Evolutionary conservation across 2,797 vertebrate genomes (phyloP), one percentile per base, ranked within the genome.

Genomic region (Chaetophractus vellerosus): DNA sequence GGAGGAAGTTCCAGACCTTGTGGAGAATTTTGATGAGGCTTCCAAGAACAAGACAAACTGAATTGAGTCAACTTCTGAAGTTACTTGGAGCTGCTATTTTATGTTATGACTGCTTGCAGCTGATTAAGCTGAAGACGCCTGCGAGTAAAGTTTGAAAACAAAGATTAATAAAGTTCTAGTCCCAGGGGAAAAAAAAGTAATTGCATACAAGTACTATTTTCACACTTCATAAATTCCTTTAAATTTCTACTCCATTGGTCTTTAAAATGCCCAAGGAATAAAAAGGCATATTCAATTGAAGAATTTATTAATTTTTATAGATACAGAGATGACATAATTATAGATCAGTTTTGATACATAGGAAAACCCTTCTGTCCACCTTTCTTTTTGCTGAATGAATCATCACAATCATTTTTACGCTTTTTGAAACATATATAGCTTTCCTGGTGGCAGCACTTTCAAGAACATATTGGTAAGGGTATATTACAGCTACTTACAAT

Each of bases 401-500:
- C 98, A 98, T 99, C 99, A 99, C 99, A 99, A 99, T 99, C 98
- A 98, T 99, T 99, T 99, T 98, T 99, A 99, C 99, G 99, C 98
- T 98, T 99, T 99, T 99, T 98, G 98, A 99, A 99, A 99, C 99
- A 99, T 99, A 99, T 99, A 99, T 98, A 99, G 98, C 98, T 99
- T 99, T 99, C 99, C 98, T 98, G 98, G 99, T 99, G 99, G 99
- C 99, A 99, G 99, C 99, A 99, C 98, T 98, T 99, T 99, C 98
- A 99, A 99, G 98, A 99, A 99, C 98, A 98, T 99, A 99, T 98
- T 98, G 99, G 98, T 99, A 99, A 99, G 99, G 98, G 99, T 99
- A 99, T 99, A 99, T 98, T 99, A 99, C 99, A 99, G 99, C 99
- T 99, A 99, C 99, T 99, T 99, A 99, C 99, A 99, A 99, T 99